Evolutionary conservation across 2,888 invertebrate species (phyloP).

Genomic region (Cylindroiulus punctatus): DNA sequence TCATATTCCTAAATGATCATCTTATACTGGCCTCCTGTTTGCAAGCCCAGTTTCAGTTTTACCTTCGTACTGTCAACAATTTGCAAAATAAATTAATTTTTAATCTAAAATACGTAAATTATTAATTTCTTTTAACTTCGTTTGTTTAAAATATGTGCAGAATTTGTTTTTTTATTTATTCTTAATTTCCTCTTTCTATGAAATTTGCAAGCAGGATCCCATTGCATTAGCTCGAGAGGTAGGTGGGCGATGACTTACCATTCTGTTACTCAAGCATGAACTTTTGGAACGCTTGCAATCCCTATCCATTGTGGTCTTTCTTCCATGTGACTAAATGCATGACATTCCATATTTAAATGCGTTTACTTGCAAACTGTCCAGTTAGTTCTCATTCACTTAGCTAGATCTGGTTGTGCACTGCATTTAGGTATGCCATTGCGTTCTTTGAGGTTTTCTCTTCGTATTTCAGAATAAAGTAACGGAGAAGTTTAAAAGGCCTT

Average conservation of each 20-base stretch:
- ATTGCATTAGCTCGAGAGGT: conserved; percentile 46
- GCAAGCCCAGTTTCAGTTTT: not conserved
- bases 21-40: not conserved
- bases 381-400: too few relatives aligned
- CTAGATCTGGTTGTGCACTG: too few relatives aligned
- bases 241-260: not conserved
- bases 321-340: not conserved
- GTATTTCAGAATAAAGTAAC: conserved; percentile 80
- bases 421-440: too few relatives aligned
- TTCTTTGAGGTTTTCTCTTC: conserved; percentile 14
- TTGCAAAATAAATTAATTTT: not conserved
- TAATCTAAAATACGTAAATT: not conserved
- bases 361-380: too few relatives aligned
- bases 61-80: not conserved
- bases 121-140: not conserved
- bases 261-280: not conserved
- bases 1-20: not conserved
- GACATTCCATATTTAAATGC: not conserved
- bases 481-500: conserved; percentile 86
- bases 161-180: conserved; percentile 6
- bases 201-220: conserved; percentile 44
- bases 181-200: not conserved
- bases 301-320: not conserved
- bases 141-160: not conserved
- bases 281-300: not conserved